Evolutionary conservation across 2,797 vertebrate species (phyloP), one percentile per base, ranked within the genome.

Genomic region (Podarcis lilfordi): DNA sequence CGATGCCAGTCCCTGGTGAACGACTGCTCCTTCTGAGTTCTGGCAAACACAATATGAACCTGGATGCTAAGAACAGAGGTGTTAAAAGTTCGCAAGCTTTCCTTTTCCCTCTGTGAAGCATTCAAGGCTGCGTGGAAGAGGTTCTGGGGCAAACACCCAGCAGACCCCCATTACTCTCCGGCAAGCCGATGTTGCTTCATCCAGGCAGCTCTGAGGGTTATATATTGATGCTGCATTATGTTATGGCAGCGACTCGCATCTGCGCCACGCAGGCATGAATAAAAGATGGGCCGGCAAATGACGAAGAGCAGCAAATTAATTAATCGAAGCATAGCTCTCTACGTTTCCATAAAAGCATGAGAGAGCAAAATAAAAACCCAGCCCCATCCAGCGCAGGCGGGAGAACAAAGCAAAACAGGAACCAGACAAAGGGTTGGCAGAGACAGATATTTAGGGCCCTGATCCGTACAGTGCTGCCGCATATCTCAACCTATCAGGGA

Each of bases 251-350:
- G 90, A 93, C 91, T 90, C 89, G 85, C 80, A 90, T 82, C 94
- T 93, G 93, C 8, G 17, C 92, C 27, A 43, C 91, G 93, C 93
- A 91, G 92, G 92, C 94, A 96, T 96, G 96, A 97, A 96, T 97
- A 96, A 97, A 96, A 97, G 95, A 96, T 96, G 92, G 95, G 84
- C 74, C 71, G 15, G 95, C 96, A 95, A 93, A 95, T 89, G 90
- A 88, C 93, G 88, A 94, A 88, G 91, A 95, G 94, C 95, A 91
- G 95, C 93, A 94, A 96, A 96, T 96, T 96, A 97, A 97, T 97
- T 96, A 95, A 95, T 97, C 59, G 84, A 95, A 95, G 94, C 90
- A 92, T 94, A 95, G 68, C 84, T 68, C 94, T 94, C 91, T 89
- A 84, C 37, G 25, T 86, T 95, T 87, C 91, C 35, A 37, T 93